Percentiles rank a stretch among this genome's conserved stretches.
These are phyloP conservation scores for Brachionus rotundiformis DNA, from an alignment of 1,140 invertebrate genomes.

Conservation along the genomic window DNA sequence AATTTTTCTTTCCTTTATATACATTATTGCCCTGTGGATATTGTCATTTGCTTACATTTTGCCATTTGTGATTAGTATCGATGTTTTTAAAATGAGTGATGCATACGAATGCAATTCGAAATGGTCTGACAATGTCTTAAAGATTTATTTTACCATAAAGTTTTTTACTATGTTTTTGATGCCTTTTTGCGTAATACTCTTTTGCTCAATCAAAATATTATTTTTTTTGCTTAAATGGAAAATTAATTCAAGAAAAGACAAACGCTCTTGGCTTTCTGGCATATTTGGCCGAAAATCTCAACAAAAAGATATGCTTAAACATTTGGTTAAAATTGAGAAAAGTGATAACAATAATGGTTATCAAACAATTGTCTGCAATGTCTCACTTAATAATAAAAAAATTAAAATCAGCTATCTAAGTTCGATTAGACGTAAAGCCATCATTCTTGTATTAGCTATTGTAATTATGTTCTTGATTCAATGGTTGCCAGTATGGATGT, in stretches of 20 bases:
- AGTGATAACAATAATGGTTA: not conserved
- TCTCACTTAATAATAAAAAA: not conserved
- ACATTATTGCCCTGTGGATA: not conserved
- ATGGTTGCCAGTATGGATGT: constrained; percentile 45
- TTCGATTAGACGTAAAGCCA: constrained; percentile 19
- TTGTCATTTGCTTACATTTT: not conserved
- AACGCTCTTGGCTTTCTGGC: not conserved
- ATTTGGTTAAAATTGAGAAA: not conserved
- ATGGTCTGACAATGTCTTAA: not conserved
- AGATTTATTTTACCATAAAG: constrained; percentile 12
- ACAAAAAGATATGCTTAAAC: not conserved
- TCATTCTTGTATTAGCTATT: constrained; percentile 8
- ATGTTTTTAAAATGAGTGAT: not conserved
- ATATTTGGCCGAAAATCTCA: not conserved
- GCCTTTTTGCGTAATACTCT: constrained; percentile 3
- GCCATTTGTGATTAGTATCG: constrained; percentile 22
- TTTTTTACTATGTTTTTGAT: constrained; percentile 10
- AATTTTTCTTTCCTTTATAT: constrained; percentile 3
- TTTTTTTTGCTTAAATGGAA: constrained; percentile 45
- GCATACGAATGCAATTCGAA: not conserved
- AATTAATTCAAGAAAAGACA: not conserved
- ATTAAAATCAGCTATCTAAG: constrained; percentile 13
- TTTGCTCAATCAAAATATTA: constrained; percentile 8
- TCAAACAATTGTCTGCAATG: constrained; percentile 18
- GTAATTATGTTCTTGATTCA: constrained; percentile 25